Evolutionary conservation across 2,797 vertebrate species (phyloP).

Genomic region (Esox lucius): DNA sequence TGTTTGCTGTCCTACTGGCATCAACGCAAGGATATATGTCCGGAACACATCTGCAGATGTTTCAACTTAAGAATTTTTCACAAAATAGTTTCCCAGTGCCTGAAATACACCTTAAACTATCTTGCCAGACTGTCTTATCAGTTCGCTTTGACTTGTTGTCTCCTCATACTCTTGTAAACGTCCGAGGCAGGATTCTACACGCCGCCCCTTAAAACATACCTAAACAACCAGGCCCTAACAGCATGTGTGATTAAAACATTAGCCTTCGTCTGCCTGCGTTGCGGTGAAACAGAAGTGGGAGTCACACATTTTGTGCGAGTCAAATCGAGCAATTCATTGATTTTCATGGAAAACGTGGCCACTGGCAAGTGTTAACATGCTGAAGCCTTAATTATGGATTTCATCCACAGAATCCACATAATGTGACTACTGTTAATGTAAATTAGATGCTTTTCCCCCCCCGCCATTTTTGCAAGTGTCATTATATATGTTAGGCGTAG

Average conservation of each 20-base stretch:
- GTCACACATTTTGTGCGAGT: conserved; percentile 88
- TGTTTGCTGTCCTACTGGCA: too few relatives aligned
- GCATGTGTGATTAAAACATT: conserved; percentile 58
- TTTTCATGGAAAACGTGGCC: conserved; percentile 84
- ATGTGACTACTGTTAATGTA: conserved; percentile 91
- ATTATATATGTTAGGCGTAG: conserved; percentile 92
- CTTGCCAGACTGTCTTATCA: too few relatives aligned
- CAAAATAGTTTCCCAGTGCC: too few relatives aligned
- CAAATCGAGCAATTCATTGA: conserved; percentile 96
- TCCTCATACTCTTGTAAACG: too few relatives aligned
- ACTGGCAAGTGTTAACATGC: conserved; percentile 91
- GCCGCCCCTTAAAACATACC: background rate
- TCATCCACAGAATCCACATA: conserved; percentile 93
- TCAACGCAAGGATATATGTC: too few relatives aligned
- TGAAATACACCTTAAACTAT: too few relatives aligned
- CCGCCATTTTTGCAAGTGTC: conserved; percentile 84
- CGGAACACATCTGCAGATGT: too few relatives aligned
- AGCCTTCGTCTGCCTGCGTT: conserved; percentile 30
- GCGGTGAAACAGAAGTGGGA: conserved; percentile 78
- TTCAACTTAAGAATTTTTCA: too few relatives aligned
- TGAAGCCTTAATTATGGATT: conserved; percentile 96
- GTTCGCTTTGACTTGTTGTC: too few relatives aligned
- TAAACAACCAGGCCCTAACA: conserved; percentile 13
- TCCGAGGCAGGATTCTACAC: too few relatives aligned
- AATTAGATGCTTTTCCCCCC: conserved; percentile 89